Percentiles rank a stretch among this genome's conserved stretches.
These are phyloP conservation scores for Seriola aureovittata DNA, from an alignment of 2,113 vertebrate genomes.

Conservation along the genomic window DNA sequence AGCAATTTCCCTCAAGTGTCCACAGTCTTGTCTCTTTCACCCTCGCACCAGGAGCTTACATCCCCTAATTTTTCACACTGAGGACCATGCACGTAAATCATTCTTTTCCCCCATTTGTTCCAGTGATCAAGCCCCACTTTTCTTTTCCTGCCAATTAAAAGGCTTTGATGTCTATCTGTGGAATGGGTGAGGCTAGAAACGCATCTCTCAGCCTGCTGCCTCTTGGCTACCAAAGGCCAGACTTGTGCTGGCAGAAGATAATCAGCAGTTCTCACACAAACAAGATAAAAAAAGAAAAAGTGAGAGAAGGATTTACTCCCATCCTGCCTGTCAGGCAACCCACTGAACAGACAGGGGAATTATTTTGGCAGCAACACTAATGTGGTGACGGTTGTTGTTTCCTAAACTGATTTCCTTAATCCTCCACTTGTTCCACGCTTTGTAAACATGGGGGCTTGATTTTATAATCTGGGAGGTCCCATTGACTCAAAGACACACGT, in stretches of 20 bases:
- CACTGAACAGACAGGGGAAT: conserved; percentile 67
- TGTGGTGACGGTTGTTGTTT: conserved; percentile 81
- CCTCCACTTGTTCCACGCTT: conserved; percentile 77
- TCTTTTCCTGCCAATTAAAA: conserved; percentile 70
- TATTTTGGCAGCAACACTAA: conserved; percentile 80
- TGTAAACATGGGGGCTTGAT: conserved; percentile 75
- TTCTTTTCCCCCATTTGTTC: conserved; percentile 44
- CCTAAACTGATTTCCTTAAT: conserved; percentile 84
- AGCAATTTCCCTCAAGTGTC: conserved; percentile 57
- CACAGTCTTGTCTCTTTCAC: conserved; percentile 50
- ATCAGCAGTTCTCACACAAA: conserved; percentile 73
- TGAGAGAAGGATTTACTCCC: conserved; percentile 65
- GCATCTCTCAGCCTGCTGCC: conserved; percentile 56
- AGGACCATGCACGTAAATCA: conserved; percentile 37
- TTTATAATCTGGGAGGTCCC: conserved; percentile 78
- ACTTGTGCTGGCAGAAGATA: conserved; percentile 66
- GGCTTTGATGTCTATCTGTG: conserved; percentile 73
- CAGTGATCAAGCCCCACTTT: conserved; percentile 58
- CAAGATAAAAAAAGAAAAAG: conserved; percentile 51
- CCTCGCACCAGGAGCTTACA: conserved; percentile 30
- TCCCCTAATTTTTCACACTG: conserved; percentile 51
- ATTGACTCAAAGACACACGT: conserved; percentile 53
- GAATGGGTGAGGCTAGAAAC: conserved; percentile 35
- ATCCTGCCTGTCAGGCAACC: conserved; percentile 71
- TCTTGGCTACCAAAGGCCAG: conserved; percentile 65